These are phyloP conservation scores for Liolophura sinensis DNA, from an alignment of 1,140 invertebrate genomes.

Conservation along the genomic window DNA sequence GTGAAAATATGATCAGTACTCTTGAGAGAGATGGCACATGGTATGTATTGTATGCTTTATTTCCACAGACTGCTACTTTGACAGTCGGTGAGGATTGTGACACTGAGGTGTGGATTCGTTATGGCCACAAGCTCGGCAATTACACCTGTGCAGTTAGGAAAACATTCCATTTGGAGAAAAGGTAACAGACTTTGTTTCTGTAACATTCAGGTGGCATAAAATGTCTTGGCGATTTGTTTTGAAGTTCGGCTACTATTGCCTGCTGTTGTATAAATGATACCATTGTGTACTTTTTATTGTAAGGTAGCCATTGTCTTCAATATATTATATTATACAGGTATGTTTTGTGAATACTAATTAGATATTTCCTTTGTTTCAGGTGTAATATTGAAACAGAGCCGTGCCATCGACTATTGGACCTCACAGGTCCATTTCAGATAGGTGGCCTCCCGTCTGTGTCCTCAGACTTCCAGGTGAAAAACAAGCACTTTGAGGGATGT, in stretches of 20 bases:
- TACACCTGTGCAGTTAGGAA: conserved; percentile 76
- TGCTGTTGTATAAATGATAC: too few species aligned
- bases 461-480: conserved; percentile 77
- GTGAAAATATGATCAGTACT: neutral
- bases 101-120: conserved; percentile 71
- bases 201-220: neutral
- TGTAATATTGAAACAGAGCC: conserved; percentile 86
- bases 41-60: conserved; percentile 4
- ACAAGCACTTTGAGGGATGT: conserved; percentile 87
- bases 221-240: too few species aligned
- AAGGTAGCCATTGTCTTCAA: neutral
- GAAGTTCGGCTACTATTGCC: too few species aligned
- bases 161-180: neutral
- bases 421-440: conserved; percentile 92
- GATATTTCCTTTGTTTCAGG: conserved; percentile 54
- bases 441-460: conserved; percentile 84
- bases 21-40: neutral
- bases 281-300: too few species aligned
- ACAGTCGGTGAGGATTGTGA: conserved; percentile 88
- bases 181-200: neutral
- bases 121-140: conserved; percentile 74
- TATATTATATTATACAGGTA: neutral
- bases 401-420: conserved; percentile 92
- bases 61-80: conserved; percentile 77
- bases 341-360: neutral